phyloP scores from a whole-genome alignment of 2,888 invertebrate genomes.

The Tupiocoris notatus region DNA sequence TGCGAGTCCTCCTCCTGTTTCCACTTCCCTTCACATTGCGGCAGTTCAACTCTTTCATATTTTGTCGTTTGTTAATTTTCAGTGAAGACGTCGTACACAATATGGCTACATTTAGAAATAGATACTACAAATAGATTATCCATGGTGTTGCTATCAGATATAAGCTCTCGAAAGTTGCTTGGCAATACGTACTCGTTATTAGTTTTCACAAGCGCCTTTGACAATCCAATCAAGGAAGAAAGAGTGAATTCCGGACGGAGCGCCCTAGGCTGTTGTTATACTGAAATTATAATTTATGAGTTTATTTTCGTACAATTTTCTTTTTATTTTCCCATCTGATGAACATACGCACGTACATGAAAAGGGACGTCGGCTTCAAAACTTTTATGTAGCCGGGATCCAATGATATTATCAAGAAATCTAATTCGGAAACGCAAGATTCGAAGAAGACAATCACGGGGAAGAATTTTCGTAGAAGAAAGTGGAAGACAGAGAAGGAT shows the following conservation, averaged over 20 bases:
- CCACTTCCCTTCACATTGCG: not conserved
- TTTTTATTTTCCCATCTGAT: not conserved
- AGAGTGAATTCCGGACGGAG: constrained; percentile 42
- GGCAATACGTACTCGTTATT: not conserved
- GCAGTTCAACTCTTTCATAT: not conserved
- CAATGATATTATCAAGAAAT: not conserved
- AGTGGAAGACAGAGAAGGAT: not conserved
- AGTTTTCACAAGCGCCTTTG: constrained; percentile 3
- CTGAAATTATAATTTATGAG: not conserved
- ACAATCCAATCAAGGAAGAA: constrained; percentile 43
- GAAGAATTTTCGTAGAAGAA: not conserved
- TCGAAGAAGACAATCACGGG: not conserved
- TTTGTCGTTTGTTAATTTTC: not conserved
- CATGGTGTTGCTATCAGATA: not conserved
- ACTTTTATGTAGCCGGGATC: not conserved
- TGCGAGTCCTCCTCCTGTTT: not conserved
- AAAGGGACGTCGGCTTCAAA: too few species aligned
- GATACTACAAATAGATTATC: not conserved
- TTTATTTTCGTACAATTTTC: not conserved
- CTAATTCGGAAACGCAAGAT: not conserved
- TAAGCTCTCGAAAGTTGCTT: not conserved
- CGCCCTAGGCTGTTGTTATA: not conserved
- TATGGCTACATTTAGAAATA: not conserved
- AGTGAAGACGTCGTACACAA: not conserved
- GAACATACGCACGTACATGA: too few species aligned